Conservation (phyloP, 2,113 vertebrate species). For the Siniperca knerii region DNA sequence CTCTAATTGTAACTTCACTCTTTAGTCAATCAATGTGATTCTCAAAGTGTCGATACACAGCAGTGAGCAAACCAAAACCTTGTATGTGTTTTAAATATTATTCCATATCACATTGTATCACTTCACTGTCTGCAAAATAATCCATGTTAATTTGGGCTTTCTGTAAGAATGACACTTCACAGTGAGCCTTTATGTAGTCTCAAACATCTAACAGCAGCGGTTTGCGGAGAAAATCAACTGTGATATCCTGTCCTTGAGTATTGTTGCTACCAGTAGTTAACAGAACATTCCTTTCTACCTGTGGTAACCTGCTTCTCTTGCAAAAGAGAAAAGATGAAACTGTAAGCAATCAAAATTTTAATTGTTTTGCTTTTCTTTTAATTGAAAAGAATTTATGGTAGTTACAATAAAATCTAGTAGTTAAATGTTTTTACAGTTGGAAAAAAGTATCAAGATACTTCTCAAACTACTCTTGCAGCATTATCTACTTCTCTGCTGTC, state of each 20-base stretch:
- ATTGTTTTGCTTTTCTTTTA: no score
- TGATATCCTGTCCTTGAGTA: not conserved
- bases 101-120: not conserved
- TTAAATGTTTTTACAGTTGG: no score
- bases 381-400: no score
- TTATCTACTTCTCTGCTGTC: no score
- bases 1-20: not conserved
- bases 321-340: no score
- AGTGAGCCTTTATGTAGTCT: not conserved
- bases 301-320: not conserved
- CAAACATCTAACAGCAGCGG: not conserved
- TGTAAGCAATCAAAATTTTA: not conserved
- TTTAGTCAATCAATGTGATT: no score
- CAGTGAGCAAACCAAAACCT: no score
- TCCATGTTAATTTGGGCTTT: not conserved
- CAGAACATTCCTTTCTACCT: not conserved
- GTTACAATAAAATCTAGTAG: no score
- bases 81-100: not conserved
- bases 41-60: no score
- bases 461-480: no score
- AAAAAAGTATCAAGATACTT: no score
- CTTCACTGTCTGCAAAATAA: no score
- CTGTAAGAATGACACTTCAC: not conserved
- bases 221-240: not conserved
- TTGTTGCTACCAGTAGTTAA: not conserved